Evolutionary conservation across 2,113 vertebrate genomes (phyloP).

Genomic region (Microcebus jonahi): DNA sequence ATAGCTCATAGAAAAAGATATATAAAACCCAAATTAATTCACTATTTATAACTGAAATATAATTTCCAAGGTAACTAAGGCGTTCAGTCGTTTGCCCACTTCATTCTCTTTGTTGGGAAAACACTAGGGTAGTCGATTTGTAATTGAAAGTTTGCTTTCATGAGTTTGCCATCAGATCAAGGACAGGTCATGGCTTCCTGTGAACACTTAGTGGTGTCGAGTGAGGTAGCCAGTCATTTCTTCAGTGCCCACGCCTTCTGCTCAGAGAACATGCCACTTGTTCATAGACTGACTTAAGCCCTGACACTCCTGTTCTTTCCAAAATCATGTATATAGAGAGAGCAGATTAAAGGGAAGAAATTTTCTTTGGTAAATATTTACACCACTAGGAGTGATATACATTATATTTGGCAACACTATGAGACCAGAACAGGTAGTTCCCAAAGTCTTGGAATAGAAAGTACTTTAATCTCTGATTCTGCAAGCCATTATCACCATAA

Average conservation of each 20-base stretch:
- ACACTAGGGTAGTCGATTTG: neutral
- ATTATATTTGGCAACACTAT: neutral
- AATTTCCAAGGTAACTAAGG: neutral
- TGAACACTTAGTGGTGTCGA: neutral
- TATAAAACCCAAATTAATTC: neutral
- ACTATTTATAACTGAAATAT: slow-evolving; percentile 17
- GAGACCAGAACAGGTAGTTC: neutral
- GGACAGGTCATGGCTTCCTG: neutral
- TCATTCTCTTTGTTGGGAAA: neutral
- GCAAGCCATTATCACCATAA: neutral
- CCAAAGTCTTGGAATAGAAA: neutral
- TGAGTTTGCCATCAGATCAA: neutral
- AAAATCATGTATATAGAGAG: neutral
- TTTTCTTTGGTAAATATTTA: neutral
- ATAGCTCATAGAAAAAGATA: neutral
- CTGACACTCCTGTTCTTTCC: neutral
- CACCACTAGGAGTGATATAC: neutral
- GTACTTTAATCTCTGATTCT: neutral
- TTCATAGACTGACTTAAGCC: neutral
- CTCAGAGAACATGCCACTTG: neutral
- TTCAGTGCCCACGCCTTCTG: neutral
- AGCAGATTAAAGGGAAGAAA: neutral
- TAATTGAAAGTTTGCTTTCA: neutral
- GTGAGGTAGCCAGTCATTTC: neutral
- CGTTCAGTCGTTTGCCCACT: neutral